A percentile compares a stretch with the other conserved stretches of the same genome.
These are phyloP conservation scores for Cottus gobio DNA, from an alignment of 2,113 vertebrate genomes.

Conservation along the genomic window DNA sequence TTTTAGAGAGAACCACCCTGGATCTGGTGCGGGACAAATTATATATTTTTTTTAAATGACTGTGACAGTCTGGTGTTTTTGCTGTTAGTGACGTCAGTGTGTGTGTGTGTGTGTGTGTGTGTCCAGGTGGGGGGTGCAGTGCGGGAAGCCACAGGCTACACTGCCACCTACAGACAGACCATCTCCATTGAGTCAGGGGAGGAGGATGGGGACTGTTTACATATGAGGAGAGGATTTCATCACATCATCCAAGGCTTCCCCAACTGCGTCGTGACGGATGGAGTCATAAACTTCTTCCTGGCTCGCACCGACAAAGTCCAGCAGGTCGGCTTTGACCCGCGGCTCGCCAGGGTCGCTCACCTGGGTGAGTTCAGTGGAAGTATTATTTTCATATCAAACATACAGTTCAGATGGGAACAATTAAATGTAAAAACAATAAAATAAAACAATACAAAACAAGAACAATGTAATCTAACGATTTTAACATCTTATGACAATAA, in stretches of 20 bases:
- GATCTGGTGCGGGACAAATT: slow-evolving; percentile 85
- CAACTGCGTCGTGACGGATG: slow-evolving; percentile 90
- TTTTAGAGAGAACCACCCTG: slow-evolving; percentile 89
- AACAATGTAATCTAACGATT: no score
- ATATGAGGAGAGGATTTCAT: slow-evolving; percentile 87
- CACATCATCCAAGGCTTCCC: slow-evolving; percentile 90
- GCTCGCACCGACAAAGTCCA: slow-evolving; percentile 90
- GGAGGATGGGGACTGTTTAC: slow-evolving; percentile 89
- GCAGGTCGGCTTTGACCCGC: slow-evolving; percentile 92
- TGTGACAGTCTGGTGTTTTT: neutral
- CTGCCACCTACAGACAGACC: slow-evolving; percentile 89
- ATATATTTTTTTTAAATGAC: neutral
- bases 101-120: slow-evolving; percentile 33
- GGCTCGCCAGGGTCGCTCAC: slow-evolving; percentile 87
- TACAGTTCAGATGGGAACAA: neutral
- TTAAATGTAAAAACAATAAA: no score
- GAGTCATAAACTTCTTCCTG: slow-evolving; percentile 94
- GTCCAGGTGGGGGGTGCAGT: slow-evolving; percentile 91
- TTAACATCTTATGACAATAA: no score
- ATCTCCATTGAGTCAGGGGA: slow-evolving; percentile 87
- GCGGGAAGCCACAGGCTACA: slow-evolving; percentile 89
- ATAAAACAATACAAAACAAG: no score
- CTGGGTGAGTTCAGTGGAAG: slow-evolving; percentile 82
- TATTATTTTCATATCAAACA: neutral
- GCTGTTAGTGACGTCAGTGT: slow-evolving; percentile 4